phyloP scores from a whole-genome alignment of 2,888 invertebrate genomes.

The Mantis religiosa region DNA sequence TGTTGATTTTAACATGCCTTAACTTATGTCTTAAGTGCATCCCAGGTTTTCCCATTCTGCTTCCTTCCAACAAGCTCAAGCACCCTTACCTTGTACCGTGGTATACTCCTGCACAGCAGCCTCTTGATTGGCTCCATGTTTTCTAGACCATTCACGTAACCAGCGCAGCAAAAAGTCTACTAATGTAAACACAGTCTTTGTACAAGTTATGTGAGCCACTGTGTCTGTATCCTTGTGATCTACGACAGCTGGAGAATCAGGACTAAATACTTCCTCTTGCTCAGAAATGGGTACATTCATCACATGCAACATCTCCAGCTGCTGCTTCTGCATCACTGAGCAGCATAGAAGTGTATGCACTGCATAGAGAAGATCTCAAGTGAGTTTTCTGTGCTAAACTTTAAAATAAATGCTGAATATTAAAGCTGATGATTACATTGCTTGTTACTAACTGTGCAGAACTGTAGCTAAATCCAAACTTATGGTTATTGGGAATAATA shows the following conservation, averaged over 20 bases:
- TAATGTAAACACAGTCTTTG: constrained; percentile 56
- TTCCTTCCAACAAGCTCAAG: too few species aligned
- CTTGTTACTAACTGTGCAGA: too few species aligned
- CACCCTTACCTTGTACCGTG: not conserved
- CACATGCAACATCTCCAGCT: constrained; percentile 8
- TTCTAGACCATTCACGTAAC: constrained; percentile 58
- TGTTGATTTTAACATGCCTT: too few species aligned
- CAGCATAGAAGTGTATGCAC: constrained; percentile 8
- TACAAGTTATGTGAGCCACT: not conserved
- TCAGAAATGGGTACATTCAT: not conserved
- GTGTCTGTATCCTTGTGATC: not conserved
- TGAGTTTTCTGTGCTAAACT: not conserved
- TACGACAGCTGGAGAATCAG: not conserved
- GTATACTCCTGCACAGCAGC: not conserved
- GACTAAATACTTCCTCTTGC: not conserved
- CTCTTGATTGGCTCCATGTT: not conserved
- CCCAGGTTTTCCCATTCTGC: too few species aligned
- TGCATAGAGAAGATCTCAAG: not conserved
- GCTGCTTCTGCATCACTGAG: not conserved
- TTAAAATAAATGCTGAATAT: too few species aligned
- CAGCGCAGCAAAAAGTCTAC: constrained; percentile 74
- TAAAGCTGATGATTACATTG: too few species aligned
- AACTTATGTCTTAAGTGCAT: too few species aligned
- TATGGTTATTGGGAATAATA: too few species aligned
- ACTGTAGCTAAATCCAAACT: too few species aligned